Base-by-base conservation (phyloP, 2,888 invertebrate genomes). In the Eurytoma adleriae region DNA sequence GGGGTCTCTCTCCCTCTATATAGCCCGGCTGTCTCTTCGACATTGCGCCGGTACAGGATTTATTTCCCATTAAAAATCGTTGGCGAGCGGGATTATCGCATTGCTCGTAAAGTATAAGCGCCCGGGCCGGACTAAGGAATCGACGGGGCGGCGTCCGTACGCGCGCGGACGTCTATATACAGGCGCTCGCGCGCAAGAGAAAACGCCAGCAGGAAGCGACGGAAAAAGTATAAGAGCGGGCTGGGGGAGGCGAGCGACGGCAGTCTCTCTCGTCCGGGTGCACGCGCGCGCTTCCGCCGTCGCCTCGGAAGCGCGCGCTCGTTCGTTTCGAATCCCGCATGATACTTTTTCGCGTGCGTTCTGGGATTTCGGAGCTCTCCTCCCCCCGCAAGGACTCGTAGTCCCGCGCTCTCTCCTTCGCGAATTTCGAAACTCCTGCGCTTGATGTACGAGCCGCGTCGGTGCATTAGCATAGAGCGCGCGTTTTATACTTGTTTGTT, bases 401-500 rank as follows among this genome's bases (percentile, higher is more conserved):
- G 71, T n/a, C n/a, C 56, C 69, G 61, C 24, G 27, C 48, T 24
- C 71, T 40, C 20, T 24, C 61, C 50, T 48, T 48, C 50, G 54
- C 76, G 78, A 75, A 71, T 75, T 78, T 77, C 76, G 52, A 68
- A 77, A 77, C 62, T 72, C 67, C 52, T 52, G 16, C 13, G 74
- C 62, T 80, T 85, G 84, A 85, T 85, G 82, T 84, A 85, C 84
- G 85, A 85, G 30, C 77, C 79, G 69, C 71, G 82, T 73, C 79
- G 81, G 75, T 78, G 83, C 83, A 84, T 85, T 84, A 85, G 84
- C 85, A 85, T 85, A 84, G 77, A 70, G 80, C 80, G 82, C 71
- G 82, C 56, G 5, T 78, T 76, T 57, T 61, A 64, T 80, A 68
- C 81, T 40, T 67, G 76, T 75, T 80, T 76, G 78, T 73, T 75